Percentiles rank a stretch among this genome's conserved stretches.
These are phyloP conservation scores for Steatornis caripensis DNA, from an alignment of 2,113 vertebrate genomes.

Conservation along the genomic window DNA sequence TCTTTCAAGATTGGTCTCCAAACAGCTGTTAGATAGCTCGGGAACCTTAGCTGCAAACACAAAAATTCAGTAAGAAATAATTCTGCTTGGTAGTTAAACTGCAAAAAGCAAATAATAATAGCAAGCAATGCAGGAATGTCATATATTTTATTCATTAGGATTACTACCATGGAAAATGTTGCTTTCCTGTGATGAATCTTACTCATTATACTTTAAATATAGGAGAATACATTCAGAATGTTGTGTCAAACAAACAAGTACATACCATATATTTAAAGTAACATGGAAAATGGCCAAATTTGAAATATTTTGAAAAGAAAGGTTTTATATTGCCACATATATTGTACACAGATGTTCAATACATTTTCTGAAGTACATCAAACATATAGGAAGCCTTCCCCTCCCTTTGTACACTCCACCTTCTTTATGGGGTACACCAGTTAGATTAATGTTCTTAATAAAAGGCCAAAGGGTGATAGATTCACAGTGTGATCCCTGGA, in stretches of 20 bases:
- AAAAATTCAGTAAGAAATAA: neutral
- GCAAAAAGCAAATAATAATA: conserved; percentile 14
- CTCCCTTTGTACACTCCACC: neutral
- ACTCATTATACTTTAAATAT: conserved; percentile 33
- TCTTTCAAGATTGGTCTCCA: neutral
- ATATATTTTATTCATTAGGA: conserved; percentile 37
- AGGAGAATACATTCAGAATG: conserved; percentile 4
- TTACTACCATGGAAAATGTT: neutral
- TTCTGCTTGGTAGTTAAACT: conserved; percentile 8
- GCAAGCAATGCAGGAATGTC: neutral
- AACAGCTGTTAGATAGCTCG: neutral
- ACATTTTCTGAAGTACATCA: neutral
- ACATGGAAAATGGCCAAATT: conserved; percentile 42
- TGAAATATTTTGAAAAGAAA: conserved; percentile 32
- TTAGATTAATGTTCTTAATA: neutral
- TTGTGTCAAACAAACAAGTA: neutral
- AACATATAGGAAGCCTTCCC: neutral
- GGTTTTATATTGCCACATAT: conserved; percentile 19
- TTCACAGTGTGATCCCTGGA: neutral
- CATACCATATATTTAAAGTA: conserved; percentile 41
- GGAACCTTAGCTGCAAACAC: neutral
- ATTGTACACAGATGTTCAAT: conserved; percentile 4
- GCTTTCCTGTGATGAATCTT: conserved; percentile 18
- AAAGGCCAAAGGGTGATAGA: neutral
- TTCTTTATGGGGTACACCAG: neutral